A percentile compares a stretch with the other conserved stretches of the same genome.
These are phyloP conservation scores for Podabrus alpinus DNA, from an alignment of 2,888 invertebrate genomes.

Conservation along the genomic window DNA sequence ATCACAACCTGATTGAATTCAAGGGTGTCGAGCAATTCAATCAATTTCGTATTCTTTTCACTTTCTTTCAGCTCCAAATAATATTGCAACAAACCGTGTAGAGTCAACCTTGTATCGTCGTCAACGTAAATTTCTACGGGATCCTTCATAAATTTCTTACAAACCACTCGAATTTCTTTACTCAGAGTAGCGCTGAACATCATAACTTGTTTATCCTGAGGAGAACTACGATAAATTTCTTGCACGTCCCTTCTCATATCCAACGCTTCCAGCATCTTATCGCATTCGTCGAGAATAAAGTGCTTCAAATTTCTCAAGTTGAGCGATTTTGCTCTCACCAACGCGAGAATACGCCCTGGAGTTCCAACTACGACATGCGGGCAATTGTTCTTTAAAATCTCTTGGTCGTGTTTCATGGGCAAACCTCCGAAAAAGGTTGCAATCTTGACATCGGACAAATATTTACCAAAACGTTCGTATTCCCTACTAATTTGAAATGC, in stretches of 20 bases:
- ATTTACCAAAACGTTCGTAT: slow-evolving; percentile 98
- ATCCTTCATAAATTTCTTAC: slow-evolving; percentile 99
- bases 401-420: slow-evolving; percentile 95
- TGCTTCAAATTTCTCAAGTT: slow-evolving; percentile 96
- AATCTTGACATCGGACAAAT: slow-evolving; percentile 93
- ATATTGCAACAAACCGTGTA: slow-evolving; percentile 98
- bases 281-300: slow-evolving; percentile 98
- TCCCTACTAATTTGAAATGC: slow-evolving; percentile 99
- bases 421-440: slow-evolving; percentile 99
- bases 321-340: slow-evolving; percentile 89
- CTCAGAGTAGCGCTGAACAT: slow-evolving; percentile 99
- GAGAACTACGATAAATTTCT: slow-evolving; percentile 98
- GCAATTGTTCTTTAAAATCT: slow-evolving; percentile 91
- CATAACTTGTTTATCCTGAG: slow-evolving; percentile 99
- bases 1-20: slow-evolving; percentile 99
- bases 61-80: slow-evolving; percentile 99
- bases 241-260: slow-evolving; percentile 99
- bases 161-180: slow-evolving; percentile 98
- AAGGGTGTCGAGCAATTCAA: slow-evolving; percentile 95
- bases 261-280: slow-evolving; percentile 97
- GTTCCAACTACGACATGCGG: slow-evolving; percentile 99
- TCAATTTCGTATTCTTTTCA: slow-evolving; percentile 98
- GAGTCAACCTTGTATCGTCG: slow-evolving; percentile 97
- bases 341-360: slow-evolving; percentile 94
- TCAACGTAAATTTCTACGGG: slow-evolving; percentile 99